These are phyloP conservation scores for Sebastes diaconus DNA, from an alignment of 2,797 vertebrate species.

Conservation along the genomic window DNA sequence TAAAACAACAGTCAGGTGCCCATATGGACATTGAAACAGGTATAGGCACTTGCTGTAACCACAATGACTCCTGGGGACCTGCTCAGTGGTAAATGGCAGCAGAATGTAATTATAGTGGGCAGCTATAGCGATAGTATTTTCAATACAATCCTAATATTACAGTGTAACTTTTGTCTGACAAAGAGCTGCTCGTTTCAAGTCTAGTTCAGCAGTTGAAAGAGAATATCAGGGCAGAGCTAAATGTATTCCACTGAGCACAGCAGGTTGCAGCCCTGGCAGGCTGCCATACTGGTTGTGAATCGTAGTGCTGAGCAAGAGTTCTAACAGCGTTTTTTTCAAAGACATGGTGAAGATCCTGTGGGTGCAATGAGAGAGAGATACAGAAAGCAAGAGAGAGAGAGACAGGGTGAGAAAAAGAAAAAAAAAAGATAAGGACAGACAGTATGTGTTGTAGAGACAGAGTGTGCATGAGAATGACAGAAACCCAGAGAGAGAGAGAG, in stretches of 20 bases:
- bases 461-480: not conserved
- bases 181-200: not conserved
- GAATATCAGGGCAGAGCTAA: not conserved
- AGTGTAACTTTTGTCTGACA: not conserved
- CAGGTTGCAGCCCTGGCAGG: not conserved
- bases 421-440: not conserved
- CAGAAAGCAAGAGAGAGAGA: not conserved
- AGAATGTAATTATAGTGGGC: not conserved
- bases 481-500: not conserved
- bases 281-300: not conserved
- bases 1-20: too few relatives aligned
- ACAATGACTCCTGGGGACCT: not conserved
- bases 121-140: not conserved
- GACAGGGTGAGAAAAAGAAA: not conserved
- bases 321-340: not conserved
- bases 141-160: not conserved
- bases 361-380: not conserved
- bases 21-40: too few relatives aligned
- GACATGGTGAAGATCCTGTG: not conserved
- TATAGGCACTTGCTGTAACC: not conserved
- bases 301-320: not conserved
- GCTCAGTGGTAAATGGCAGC: not conserved
- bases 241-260: not conserved
- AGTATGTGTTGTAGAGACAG: not conserved
- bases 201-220: not conserved